These are phyloP conservation scores for Zeus faber DNA, from an alignment of 2,113 vertebrate species.

Conservation along the genomic window DNA sequence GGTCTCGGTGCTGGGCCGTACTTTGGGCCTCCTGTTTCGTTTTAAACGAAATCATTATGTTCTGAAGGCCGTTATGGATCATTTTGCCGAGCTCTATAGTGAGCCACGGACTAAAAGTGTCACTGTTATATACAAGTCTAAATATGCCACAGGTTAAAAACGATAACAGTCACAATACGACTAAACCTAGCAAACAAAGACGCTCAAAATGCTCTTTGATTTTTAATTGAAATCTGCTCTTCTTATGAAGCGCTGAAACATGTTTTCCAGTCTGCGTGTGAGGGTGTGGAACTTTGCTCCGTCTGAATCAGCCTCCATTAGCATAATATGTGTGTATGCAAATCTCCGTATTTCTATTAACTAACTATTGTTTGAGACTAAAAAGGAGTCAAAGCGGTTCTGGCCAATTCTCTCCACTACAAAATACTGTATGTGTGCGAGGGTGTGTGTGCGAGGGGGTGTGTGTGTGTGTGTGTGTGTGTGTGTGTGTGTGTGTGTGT, in stretches of 20 bases:
- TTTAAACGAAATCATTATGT: too few relatives aligned
- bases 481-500: conserved; percentile 1
- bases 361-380: conserved; percentile 1
- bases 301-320: conserved; percentile 21
- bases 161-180: too few relatives aligned
- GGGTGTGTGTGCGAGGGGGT: neutral
- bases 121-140: too few relatives aligned
- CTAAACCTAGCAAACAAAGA: neutral
- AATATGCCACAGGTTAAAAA: too few relatives aligned
- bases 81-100: too few relatives aligned
- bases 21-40: too few relatives aligned
- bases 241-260: too few relatives aligned
- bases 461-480: conserved; percentile 5
- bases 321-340: conserved; percentile 33
- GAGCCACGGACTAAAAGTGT: too few relatives aligned
- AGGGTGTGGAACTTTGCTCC: conserved; percentile 12
- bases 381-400: neutral
- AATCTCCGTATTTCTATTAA: conserved; percentile 12
- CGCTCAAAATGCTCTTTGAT: neutral
- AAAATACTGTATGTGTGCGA: neutral
- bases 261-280: too few relatives aligned
- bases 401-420: neutral
- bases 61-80: too few relatives aligned
- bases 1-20: too few relatives aligned
- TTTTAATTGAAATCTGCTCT: neutral